Percentiles rank a stretch among this genome's conserved stretches.
These are phyloP conservation scores for Pangasius larnaudii DNA, from an alignment of 2,797 vertebrate genomes.

Conservation along the genomic window DNA sequence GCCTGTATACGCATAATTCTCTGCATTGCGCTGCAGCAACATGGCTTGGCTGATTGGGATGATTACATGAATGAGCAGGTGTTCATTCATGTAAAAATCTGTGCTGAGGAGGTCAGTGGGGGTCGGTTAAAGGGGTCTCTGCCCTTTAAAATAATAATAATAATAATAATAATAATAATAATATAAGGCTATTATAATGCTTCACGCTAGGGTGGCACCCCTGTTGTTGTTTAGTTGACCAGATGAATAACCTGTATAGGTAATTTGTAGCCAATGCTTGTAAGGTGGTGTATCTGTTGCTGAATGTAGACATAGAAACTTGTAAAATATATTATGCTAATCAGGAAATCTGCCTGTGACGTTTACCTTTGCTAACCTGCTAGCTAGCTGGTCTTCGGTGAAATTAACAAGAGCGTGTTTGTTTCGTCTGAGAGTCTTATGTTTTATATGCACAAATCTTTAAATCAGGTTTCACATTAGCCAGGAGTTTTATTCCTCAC, in stretches of 20 bases:
- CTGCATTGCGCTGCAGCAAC: no score
- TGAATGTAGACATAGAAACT: not conserved
- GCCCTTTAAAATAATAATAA: no score
- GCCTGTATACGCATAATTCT: no score
- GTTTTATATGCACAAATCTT: not conserved
- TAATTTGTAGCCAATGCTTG: not conserved
- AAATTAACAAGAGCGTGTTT: not conserved
- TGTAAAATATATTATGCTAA: not conserved
- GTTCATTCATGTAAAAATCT: no score
- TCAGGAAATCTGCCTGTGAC: not conserved
- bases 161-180: no score
- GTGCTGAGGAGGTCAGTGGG: no score
- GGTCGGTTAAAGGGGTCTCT: no score
- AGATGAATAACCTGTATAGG: not conserved
- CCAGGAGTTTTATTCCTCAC: not conserved
- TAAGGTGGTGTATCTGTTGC: not conserved
- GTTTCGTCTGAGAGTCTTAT: not conserved
- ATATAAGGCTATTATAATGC: not conserved
- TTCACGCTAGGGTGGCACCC: not conserved
- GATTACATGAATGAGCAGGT: no score
- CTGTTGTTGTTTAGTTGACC: not conserved
- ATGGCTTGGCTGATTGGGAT: no score
- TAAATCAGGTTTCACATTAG: not conserved
- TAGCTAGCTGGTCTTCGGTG: not conserved
- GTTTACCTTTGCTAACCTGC: not conserved